Conservation (phyloP, 2,797 vertebrate genomes). For the Lacerta agilis region DNA sequence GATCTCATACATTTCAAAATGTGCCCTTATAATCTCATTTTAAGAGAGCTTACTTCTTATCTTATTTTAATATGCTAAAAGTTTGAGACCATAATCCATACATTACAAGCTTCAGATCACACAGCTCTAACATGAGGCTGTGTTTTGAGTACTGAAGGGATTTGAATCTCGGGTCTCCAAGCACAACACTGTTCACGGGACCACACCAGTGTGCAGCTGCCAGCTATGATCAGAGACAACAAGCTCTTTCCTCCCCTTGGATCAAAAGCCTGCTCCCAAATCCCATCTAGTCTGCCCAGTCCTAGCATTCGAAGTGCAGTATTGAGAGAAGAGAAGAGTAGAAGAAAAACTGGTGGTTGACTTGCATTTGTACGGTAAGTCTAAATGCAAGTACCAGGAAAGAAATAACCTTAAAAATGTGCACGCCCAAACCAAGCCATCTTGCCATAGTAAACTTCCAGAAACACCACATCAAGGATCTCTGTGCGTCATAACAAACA, state of each 20-base stretch:
- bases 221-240: neutral
- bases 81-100: too few species aligned
- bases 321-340: neutral
- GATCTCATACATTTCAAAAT: neutral
- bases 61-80: neutral
- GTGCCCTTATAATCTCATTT: neutral
- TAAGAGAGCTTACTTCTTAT: neutral
- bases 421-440: neutral
- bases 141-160: neutral
- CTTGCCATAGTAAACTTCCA: neutral
- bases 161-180: neutral
- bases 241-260: neutral
- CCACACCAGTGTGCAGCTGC: neutral
- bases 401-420: neutral
- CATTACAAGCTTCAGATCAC: neutral
- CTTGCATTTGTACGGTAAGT: too few species aligned
- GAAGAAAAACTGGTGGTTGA: neutral
- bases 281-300: neutral
- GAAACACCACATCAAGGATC: neutral
- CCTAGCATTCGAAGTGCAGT: neutral
- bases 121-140: neutral
- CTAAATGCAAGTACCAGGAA: neutral
- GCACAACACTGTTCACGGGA: neutral
- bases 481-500: neutral
- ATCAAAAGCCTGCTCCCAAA: neutral